Evolutionary conservation across 2,797 vertebrate species (phyloP), one percentile per base, ranked within the genome.

Genomic region (Leptatherina wallacei): DNA sequence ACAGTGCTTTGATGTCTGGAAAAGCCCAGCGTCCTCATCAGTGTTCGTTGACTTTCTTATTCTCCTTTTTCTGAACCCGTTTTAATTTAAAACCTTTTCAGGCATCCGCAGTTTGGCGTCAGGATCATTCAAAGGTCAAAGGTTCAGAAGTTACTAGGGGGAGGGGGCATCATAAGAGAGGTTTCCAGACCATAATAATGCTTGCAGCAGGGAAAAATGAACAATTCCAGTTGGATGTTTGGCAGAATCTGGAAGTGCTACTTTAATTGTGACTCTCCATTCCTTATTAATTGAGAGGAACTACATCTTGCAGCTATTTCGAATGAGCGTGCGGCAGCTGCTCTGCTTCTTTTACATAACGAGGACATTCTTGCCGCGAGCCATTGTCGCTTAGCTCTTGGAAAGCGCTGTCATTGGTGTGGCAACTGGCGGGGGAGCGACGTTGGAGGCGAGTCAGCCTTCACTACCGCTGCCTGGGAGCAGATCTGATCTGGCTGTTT

Each of bases 401-500:
- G 86, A 92, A 90, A 89, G 86, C 72, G 22, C 57, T 38, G 79
- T 80, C 16, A 42, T 76, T 58, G 59, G 82, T 75, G 77, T 33
- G 16, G 86, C 71, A 82, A 85, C 74, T 69, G 73, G 78, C 72
- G 64, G 82, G 83, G 86, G 83, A 86, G 85, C 77, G 24, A 74
- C 78, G 81, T 80, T 81, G 80, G 77, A 89, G 87, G 86, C 77
- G 49, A 86, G 71, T 86, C 83, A 70, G 87, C 76, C 85, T 86
- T 70, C 73, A 75, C 80, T 66, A 60, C 77, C 36, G 84, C 75
- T 85, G 86, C 85, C 90, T 86, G 81, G 69, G 85, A 93, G 90
- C 87, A 84, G 84, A 89, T 90, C 85, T 30, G 87, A 87, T 86
- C 83, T 85, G 89, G 87, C 87, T 92, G 89, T 90, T 93, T 87